phyloP scores from a whole-genome alignment of 2,888 invertebrate genomes.

The Sesia apiformis region DNA sequence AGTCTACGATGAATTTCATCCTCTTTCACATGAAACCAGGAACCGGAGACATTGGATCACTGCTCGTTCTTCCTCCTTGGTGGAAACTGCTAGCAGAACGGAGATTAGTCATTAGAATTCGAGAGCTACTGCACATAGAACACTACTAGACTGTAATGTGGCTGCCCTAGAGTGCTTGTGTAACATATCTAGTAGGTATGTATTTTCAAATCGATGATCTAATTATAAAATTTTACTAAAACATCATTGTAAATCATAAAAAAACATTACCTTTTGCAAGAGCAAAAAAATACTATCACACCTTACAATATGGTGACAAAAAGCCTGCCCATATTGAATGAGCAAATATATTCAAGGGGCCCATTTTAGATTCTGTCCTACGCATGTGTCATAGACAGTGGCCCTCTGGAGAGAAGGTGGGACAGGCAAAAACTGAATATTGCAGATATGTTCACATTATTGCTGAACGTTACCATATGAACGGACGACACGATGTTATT shows the following conservation, averaged over 20 bases:
- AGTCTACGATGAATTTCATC: too few species aligned
- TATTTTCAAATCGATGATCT: too few species aligned
- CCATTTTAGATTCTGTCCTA: conserved; percentile 49
- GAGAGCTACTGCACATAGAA: too few species aligned
- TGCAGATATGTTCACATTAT: conserved; percentile 69
- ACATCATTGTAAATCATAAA: not conserved
- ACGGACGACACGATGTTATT: conserved; percentile 20
- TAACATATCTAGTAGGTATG: too few species aligned
- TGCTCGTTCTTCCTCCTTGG: too few species aligned
- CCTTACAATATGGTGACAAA: conserved; percentile 55
- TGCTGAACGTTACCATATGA: conserved; percentile 29
- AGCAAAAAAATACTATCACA: conserved; percentile 15
- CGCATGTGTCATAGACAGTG: conserved; percentile 67
- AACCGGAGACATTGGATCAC: too few species aligned
- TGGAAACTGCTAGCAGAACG: too few species aligned
- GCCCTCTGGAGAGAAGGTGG: conserved; percentile 46
- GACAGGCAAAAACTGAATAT: conserved; percentile 66
- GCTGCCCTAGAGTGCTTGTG: too few species aligned
- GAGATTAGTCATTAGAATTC: too few species aligned
- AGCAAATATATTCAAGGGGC: conserved; percentile 67
- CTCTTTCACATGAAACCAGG: too few species aligned
- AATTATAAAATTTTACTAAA: too few species aligned
- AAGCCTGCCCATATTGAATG: conserved; percentile 51
- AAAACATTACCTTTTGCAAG: not conserved
- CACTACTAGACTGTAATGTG: too few species aligned